Evolutionary conservation across 2,113 vertebrate genomes (phyloP).

Genomic region (Microcebus tavaratra): DNA sequence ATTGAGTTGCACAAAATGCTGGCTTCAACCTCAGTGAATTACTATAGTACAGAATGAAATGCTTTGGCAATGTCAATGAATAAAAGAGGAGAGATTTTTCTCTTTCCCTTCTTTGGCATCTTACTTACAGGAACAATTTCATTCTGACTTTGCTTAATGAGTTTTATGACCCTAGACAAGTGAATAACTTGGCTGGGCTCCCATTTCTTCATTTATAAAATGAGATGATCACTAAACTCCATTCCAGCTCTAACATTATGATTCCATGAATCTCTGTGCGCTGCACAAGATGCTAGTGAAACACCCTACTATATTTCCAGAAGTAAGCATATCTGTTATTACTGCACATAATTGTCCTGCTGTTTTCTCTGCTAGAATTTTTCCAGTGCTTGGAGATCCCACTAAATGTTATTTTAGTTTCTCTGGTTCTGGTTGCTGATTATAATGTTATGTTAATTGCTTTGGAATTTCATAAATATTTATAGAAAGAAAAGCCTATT

Average conservation of each 20-base stretch:
- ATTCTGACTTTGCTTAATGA: constrained; percentile 64
- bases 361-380: neutral
- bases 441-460: neutral
- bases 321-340: neutral
- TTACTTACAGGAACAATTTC: constrained; percentile 74
- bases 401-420: neutral
- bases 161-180: constrained; percentile 69
- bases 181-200: constrained; percentile 57
- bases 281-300: too few relatives aligned
- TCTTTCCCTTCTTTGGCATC: constrained; percentile 58
- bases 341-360: neutral
- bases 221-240: constrained; percentile 44
- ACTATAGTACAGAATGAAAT: constrained; percentile 5
- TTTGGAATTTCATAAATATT: neutral
- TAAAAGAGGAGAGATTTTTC: neutral
- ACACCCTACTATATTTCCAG: neutral
- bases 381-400: neutral
- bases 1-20: neutral
- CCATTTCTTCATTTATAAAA: constrained; percentile 74
- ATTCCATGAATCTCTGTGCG: neutral
- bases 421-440: neutral
- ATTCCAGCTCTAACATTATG: neutral
- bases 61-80: constrained; percentile 43
- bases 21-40: constrained; percentile 38
- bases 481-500: neutral